Conservation (phyloP, 2,888 invertebrate genomes). For the Torymus texanus region DNA sequence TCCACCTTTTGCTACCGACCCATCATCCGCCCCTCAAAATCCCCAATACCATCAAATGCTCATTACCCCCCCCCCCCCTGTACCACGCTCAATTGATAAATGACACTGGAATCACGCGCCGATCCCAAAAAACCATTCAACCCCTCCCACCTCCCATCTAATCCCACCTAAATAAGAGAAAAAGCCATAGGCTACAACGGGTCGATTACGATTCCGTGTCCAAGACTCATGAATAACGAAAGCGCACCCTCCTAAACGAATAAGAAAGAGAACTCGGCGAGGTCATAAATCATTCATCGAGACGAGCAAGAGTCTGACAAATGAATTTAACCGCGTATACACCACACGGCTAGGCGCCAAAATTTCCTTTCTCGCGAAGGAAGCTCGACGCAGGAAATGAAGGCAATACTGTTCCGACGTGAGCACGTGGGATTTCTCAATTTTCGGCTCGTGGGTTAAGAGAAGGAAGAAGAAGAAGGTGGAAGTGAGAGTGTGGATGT, state of each 20-base stretch:
- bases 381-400: slow-evolving; percentile 56
- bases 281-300: slow-evolving; percentile 46
- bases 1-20: no score
- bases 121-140: no score
- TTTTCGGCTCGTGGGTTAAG: background rate
- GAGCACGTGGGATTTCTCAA: background rate
- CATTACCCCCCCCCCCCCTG: no score
- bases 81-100: no score
- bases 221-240: slow-evolving; percentile 14
- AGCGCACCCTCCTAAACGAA: background rate
- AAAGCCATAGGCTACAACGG: background rate
- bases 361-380: slow-evolving; percentile 59
- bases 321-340: slow-evolving; percentile 46
- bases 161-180: background rate
- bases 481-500: no score
- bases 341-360: slow-evolving; percentile 8
- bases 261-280: background rate
- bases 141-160: background rate
- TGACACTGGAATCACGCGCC: no score
- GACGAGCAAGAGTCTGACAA: slow-evolving; percentile 39
- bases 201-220: slow-evolving; percentile 18
- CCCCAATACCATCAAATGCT: no score
- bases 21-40: no score
- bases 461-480: no score
- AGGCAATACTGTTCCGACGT: slow-evolving; percentile 46